A percentile compares a stretch with the other conserved stretches of the same genome.
These are phyloP conservation scores for Aphrophora alni DNA, from an alignment of 2,888 invertebrate genomes.

Conservation along the genomic window DNA sequence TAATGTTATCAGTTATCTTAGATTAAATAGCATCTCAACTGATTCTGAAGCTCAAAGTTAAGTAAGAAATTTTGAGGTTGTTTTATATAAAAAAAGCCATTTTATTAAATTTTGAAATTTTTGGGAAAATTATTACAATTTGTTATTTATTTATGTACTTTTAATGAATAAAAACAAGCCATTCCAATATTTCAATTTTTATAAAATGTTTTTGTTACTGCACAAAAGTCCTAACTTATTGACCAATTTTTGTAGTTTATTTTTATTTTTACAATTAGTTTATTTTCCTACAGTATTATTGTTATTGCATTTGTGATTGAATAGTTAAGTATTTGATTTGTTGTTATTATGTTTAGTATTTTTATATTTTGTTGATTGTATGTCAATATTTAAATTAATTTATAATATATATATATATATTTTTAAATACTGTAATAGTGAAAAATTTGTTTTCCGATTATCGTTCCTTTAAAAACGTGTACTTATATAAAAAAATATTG, in stretches of 20 bases:
- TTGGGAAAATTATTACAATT: background rate
- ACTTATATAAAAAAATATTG: background rate
- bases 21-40: background rate
- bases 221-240: background rate
- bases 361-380: background rate
- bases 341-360: background rate
- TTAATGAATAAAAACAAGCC: background rate
- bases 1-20: background rate
- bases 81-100: background rate
- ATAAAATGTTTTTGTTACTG: background rate
- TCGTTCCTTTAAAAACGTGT: background rate
- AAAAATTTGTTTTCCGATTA: background rate
- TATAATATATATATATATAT: background rate
- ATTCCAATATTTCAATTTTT: background rate
- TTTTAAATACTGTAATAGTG: background rate
- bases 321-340: background rate
- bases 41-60: background rate
- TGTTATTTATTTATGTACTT: background rate
- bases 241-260: background rate
- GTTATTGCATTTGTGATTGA: slow-evolving; percentile 2
- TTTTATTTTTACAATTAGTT: background rate
- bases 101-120: background rate
- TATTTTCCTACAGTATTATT: background rate
- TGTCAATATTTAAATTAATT: background rate
- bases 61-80: background rate